Percentiles rank a stretch among this genome's conserved stretches.
Conservation (phyloP, 2,113 vertebrate genomes). For the Neotragus pygmaeus region DNA sequence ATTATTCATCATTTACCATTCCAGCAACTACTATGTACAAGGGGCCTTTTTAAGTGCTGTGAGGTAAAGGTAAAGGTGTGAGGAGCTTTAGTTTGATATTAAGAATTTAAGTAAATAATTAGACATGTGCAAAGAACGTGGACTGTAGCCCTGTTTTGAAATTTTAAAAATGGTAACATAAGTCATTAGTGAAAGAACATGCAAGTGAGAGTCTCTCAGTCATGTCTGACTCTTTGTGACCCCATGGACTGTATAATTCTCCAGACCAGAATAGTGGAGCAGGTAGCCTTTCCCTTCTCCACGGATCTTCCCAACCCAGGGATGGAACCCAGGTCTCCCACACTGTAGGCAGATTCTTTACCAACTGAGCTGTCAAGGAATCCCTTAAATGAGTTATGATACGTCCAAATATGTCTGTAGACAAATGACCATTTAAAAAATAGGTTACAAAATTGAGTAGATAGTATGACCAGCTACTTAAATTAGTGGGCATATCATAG, state of each 20-base stretch:
- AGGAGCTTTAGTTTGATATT: background rate
- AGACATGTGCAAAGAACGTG: background rate
- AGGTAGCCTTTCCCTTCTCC: background rate
- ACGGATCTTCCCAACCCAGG: background rate
- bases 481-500: background rate
- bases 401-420: background rate
- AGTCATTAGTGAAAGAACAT: background rate
- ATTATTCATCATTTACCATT: background rate
- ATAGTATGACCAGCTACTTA: background rate
- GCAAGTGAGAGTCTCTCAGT: background rate
- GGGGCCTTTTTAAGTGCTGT: background rate
- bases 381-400: background rate
- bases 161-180: background rate
- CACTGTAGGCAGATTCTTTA: background rate
- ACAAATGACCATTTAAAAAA: conserved; percentile 27
- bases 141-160: too few relatives aligned
- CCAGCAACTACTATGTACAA: background rate
- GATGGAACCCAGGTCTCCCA: background rate
- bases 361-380: background rate
- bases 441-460: background rate
- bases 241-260: background rate
- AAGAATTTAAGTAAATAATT: background rate
- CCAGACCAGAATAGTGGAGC: background rate
- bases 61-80: background rate
- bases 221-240: background rate